Conservation (phyloP, 2,113 vertebrate species). For the Thalassoma bifasciatum region DNA sequence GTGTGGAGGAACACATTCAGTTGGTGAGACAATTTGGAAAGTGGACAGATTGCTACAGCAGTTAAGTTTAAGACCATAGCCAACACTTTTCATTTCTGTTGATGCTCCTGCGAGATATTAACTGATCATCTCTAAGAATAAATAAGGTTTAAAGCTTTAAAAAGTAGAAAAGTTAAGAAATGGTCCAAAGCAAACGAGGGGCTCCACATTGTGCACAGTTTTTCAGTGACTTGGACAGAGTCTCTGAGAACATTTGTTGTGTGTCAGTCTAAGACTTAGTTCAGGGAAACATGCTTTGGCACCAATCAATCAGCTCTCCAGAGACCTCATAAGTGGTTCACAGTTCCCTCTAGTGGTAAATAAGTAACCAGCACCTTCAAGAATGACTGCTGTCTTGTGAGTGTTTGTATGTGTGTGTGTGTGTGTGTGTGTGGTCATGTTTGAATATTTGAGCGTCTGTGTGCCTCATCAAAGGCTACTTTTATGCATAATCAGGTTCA, state of each 20-base stretch:
- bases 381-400: constrained; percentile 22
- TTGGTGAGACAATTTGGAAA: neutral
- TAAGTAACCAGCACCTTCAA: constrained; percentile 25
- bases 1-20: neutral
- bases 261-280: constrained; percentile 1
- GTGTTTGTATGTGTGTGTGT: neutral
- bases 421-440: constrained; percentile 1
- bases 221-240: neutral
- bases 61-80: too few species aligned
- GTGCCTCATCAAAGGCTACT: constrained; percentile 54
- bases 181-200: too few species aligned
- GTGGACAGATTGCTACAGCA: too few species aligned
- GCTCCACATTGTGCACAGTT: neutral
- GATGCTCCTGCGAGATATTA: too few species aligned
- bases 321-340: constrained; percentile 44
- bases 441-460: constrained; percentile 29
- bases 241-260: constrained; percentile 14
- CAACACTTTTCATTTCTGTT: too few species aligned
- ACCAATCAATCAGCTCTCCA: constrained; percentile 5
- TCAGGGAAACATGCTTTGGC: neutral
- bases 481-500: constrained; percentile 61
- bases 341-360: constrained; percentile 71
- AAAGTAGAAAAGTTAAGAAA: too few species aligned
- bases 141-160: too few species aligned
- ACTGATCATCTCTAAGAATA: too few species aligned